Evolutionary conservation across 2,797 vertebrate species (phyloP).

Genomic region (Sparidentex hasta): DNA sequence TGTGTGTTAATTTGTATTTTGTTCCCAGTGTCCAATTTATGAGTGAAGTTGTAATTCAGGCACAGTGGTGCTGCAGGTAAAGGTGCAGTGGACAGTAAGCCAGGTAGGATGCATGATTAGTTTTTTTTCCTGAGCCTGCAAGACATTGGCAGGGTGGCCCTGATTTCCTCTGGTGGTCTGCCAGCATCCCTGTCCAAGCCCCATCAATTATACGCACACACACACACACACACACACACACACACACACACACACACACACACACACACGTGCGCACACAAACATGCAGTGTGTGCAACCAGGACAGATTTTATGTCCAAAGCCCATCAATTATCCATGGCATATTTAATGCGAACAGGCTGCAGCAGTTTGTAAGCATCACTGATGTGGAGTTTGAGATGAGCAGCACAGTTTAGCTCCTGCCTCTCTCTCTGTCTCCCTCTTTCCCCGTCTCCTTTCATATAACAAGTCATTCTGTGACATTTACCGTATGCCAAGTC

Average conservation of each 20-base stretch:
- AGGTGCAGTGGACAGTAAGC: slow-evolving; percentile 30
- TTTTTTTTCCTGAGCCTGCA: slow-evolving; percentile 35
- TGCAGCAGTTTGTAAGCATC: slow-evolving; percentile 67
- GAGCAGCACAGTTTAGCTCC: slow-evolving; percentile 38
- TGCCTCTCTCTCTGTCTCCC: slow-evolving; percentile 28
- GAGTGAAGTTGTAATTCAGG: slow-evolving; percentile 22
- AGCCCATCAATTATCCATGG: slow-evolving; percentile 71
- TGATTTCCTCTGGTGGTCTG: slow-evolving; percentile 57
- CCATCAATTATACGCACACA: slow-evolving; percentile 44
- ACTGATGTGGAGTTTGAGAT: slow-evolving; percentile 59
- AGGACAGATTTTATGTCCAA: slow-evolving; percentile 56
- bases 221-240: not conserved
- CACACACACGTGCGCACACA: slow-evolving; percentile 2
- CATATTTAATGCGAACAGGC: slow-evolving; percentile 70
- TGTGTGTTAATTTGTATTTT: not conserved
- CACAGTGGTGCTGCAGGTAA: slow-evolving; percentile 30
- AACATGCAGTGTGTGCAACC: slow-evolving; percentile 21
- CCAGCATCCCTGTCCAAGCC: slow-evolving; percentile 60
- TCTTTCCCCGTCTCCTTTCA: slow-evolving; percentile 18
- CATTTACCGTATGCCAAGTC: slow-evolving; percentile 58
- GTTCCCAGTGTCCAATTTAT: not conserved
- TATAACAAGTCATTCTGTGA: slow-evolving; percentile 34
- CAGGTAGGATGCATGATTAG: slow-evolving; percentile 40
- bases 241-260: not conserved
- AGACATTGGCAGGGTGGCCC: slow-evolving; percentile 42